Base-by-base conservation (phyloP, 2,113 vertebrate genomes). In the Macrotus californicus region DNA sequence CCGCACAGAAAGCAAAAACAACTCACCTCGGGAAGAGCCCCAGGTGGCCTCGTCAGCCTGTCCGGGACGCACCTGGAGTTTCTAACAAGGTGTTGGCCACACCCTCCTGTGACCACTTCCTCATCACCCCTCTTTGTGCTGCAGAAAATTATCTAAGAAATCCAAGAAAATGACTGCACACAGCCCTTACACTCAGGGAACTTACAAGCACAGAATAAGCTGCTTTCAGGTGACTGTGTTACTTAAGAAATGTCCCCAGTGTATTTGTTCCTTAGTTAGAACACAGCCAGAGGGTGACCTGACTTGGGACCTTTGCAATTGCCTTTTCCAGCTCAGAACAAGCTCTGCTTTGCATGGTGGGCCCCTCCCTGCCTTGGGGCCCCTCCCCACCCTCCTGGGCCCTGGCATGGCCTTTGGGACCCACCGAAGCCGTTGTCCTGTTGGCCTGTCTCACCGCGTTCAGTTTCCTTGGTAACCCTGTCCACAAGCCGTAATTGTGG, bases 1-100 rank as follows among this genome's bases (percentile, higher is more conserved):
- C 56, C 48, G 36, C 72, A 72, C 13, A 46, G 36, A 76, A 39
- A 79, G n/a, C 73, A 82, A 89, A 93, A 93, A 31, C 59, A 48
- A 67, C 56, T 83, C 69, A 34, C 70, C 24, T 0, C 5, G 2
- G 79, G 24, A 82, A 72, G 43, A 89, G 93, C 73, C 93, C 52
- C 19, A 59, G 73, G 83, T 72, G 52, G 61, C 26, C 50, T 21
- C 26, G 7, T n/a, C 77, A 59, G 66, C 72, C n/a, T 29, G 36
- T 46, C 29, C 6, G 29, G 66, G 52, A 75, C 0, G 5, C 36
- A 12, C 81, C 41, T 84, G 10, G 3, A 70, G 94, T 31, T 77
- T 52, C 94, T 43, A 36, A 87, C n/a, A 7, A 61, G 34, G 56
- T 22, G 54, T 24, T 34, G 34, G 56, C 6, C 7, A 3, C 14